Conservation (phyloP, 1,140 invertebrate genomes). For the Centruroides sculpturatus region DNA sequence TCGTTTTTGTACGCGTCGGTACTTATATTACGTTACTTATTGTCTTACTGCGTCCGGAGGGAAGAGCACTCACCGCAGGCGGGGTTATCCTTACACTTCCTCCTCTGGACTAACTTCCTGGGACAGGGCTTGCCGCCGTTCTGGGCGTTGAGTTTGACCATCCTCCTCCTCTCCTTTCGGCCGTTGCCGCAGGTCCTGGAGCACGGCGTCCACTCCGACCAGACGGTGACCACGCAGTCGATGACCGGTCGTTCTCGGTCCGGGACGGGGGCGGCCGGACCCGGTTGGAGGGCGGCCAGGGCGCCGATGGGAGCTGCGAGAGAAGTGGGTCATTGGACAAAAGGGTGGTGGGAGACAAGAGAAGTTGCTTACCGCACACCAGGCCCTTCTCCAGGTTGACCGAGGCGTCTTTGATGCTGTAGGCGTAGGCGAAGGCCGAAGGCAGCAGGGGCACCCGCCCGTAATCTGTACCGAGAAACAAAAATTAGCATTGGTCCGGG, state of each 20-base stretch:
- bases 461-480: conserved; percentile 8
- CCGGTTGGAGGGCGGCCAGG: not conserved
- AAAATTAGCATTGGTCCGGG: too few relatives aligned
- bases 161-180: conserved; percentile 21
- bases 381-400: conserved; percentile 19
- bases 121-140: conserved; percentile 54
- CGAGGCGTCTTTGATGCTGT: conserved; percentile 17
- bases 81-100: conserved; percentile 22
- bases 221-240: conserved; percentile 48
- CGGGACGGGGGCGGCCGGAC: not conserved
- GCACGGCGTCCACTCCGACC: conserved; percentile 59
- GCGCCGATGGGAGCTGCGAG: not conserved
- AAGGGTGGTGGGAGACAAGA: conserved; percentile 14
- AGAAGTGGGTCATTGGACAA: too few relatives aligned
- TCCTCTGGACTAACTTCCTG: conserved; percentile 26
- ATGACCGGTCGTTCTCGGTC: not conserved
- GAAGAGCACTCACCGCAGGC: conserved; percentile 18
- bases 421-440: conserved; percentile 16
- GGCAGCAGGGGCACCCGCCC: conserved; percentile 15
- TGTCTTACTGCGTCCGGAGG: too few relatives aligned
- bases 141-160: conserved; percentile 37
- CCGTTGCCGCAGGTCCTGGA: conserved; percentile 48
- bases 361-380: conserved; percentile 10
- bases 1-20: too few relatives aligned
- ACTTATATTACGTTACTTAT: too few relatives aligned